A percentile compares a stretch with the other conserved stretches of the same genome.
Evolutionary conservation across 2,113 vertebrate genomes (phyloP).

Genomic region (Sebastes schlegelii): DNA sequence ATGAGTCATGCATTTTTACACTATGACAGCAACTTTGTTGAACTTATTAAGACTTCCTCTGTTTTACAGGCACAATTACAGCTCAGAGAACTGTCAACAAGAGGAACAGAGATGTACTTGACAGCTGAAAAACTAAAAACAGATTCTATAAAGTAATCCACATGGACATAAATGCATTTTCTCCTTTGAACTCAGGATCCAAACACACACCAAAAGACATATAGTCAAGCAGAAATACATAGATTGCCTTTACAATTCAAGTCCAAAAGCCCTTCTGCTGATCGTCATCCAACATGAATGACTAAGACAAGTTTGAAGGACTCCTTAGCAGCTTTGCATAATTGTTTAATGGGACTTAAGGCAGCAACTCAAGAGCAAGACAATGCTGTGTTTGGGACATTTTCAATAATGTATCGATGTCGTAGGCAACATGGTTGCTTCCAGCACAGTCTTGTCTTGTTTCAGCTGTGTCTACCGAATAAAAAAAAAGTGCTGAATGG

Average conservation of each 20-base stretch:
- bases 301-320: slow-evolving; percentile 54
- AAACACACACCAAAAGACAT: slow-evolving; percentile 28
- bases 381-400: slow-evolving; percentile 34
- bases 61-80: slow-evolving; percentile 58
- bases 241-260: slow-evolving; percentile 12
- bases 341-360: slow-evolving; percentile 53
- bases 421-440: slow-evolving; percentile 39
- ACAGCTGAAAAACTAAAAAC: slow-evolving; percentile 62
- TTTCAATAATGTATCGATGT: slow-evolving; percentile 57
- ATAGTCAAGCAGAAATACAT: slow-evolving; percentile 15
- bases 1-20: slow-evolving; percentile 47
- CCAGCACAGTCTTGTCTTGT: slow-evolving; percentile 41
- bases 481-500: slow-evolving; percentile 61
- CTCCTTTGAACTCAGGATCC: slow-evolving; percentile 50
- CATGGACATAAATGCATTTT: slow-evolving; percentile 46
- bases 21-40: slow-evolving; percentile 49
- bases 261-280: not conserved
- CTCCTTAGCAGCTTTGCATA: slow-evolving; percentile 15
- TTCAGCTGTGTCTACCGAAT: slow-evolving; percentile 42
- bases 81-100: slow-evolving; percentile 55
- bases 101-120: slow-evolving; percentile 40
- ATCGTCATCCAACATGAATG: slow-evolving; percentile 31
- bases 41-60: slow-evolving; percentile 52
- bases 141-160: slow-evolving; percentile 45
- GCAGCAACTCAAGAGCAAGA: slow-evolving; percentile 28